phyloP scores from a whole-genome alignment of 2,888 invertebrate genomes.

The Drosophila affinis region DNA sequence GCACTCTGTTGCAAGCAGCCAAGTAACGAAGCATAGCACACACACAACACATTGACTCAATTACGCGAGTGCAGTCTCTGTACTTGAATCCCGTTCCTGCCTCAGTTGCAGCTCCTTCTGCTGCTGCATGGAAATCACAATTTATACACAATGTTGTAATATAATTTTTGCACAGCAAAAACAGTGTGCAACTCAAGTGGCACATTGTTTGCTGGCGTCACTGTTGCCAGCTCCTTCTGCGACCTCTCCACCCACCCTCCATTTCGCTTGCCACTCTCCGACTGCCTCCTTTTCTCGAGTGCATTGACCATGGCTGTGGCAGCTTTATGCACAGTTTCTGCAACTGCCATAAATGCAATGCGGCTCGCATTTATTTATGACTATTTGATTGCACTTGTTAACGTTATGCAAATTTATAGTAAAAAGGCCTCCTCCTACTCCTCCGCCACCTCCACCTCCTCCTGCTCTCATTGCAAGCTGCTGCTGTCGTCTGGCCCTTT shows the following conservation, averaged over 20 bases:
- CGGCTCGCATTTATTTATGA: constrained; percentile 74
- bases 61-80: constrained; percentile 31
- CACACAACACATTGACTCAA: constrained; percentile 45
- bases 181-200: constrained; percentile 71
- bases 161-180: constrained; percentile 71
- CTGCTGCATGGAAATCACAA: constrained; percentile 70
- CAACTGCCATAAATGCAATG: constrained; percentile 79
- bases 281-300: constrained; percentile 49
- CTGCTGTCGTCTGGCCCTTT: constrained; percentile 11
- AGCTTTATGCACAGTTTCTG: constrained; percentile 73
- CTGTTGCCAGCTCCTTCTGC: constrained; percentile 35
- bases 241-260: background rate
- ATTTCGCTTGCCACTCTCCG: background rate
- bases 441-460: too few species aligned
- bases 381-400: constrained; percentile 73
- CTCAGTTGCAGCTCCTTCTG: constrained; percentile 39
- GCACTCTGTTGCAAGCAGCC: constrained; percentile 46
- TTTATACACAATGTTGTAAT: constrained; percentile 80
- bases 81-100: constrained; percentile 53
- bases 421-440: background rate
- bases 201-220: constrained; percentile 68
- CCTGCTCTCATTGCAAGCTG: constrained; percentile 3
- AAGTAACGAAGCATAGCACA: constrained; percentile 64
- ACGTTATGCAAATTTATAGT: constrained; percentile 55
- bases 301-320: constrained; percentile 72